These are phyloP conservation scores for Paguma larvata DNA, from an alignment of 2,797 vertebrate genomes.

Conservation along the genomic window DNA sequence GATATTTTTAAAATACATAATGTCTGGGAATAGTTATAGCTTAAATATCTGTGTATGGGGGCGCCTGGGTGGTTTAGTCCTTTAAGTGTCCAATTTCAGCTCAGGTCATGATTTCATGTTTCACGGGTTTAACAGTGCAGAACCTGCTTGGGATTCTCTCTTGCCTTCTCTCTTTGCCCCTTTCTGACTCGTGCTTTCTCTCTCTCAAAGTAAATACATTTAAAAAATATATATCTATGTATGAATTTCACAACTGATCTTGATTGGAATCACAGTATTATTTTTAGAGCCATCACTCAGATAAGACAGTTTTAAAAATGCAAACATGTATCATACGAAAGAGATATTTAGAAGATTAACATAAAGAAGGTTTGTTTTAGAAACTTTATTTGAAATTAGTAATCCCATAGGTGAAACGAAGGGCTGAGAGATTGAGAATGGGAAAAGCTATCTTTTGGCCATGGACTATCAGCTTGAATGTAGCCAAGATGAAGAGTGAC, in stretches of 20 bases:
- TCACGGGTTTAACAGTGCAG: too few relatives aligned
- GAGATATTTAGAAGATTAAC: neutral
- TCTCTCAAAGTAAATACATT: too few relatives aligned
- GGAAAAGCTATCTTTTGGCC: neutral
- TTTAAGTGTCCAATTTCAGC: too few relatives aligned
- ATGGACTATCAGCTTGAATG: neutral
- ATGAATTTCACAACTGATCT: neutral
- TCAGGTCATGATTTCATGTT: too few relatives aligned
- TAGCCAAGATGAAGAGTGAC: neutral
- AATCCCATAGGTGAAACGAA: neutral
- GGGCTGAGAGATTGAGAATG: neutral
- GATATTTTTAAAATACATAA: neutral
- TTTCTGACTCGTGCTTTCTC: too few relatives aligned
- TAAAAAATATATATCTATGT: too few relatives aligned
- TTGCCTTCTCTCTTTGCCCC: too few relatives aligned
- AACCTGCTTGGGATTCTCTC: too few relatives aligned
- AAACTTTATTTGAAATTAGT: conserved; percentile 39
- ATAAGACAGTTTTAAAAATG: neutral
- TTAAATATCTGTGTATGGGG: neutral
- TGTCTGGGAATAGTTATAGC: neutral
- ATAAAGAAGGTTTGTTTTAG: neutral
- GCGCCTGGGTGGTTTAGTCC: too few relatives aligned
- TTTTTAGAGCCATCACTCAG: neutral
- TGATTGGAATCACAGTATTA: neutral
- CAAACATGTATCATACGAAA: neutral